Percentiles rank a stretch among this genome's conserved stretches.
These are phyloP conservation scores for Todiramphus saurophagus DNA, from an alignment of 2,113 vertebrate species.

Conservation along the genomic window DNA sequence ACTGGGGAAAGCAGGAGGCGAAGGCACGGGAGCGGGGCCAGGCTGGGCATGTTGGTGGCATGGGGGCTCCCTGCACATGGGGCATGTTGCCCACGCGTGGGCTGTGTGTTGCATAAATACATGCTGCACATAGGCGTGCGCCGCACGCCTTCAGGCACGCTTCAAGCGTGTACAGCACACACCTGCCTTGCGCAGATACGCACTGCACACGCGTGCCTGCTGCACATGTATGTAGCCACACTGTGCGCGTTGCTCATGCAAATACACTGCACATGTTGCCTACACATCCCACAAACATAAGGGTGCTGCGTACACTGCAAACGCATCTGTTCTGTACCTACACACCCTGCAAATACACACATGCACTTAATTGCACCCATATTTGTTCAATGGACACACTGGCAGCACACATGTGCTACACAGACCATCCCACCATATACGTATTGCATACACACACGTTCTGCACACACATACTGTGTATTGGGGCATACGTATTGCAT, in stretches of 20 bases:
- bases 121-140: no score
- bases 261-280: accelerated
- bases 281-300: accelerated
- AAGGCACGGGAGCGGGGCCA: accelerated
- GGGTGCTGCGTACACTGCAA: accelerated
- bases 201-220: accelerated
- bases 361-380: accelerated
- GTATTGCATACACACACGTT: accelerated
- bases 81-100: neutral
- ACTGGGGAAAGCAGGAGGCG: neutral
- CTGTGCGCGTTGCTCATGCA: neutral
- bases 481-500: accelerated
- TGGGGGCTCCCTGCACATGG: accelerated
- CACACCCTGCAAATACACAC: accelerated
- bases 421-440: accelerated
- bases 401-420: neutral
- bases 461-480: neutral
- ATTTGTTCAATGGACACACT: accelerated
- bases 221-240: accelerated
- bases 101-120: accelerated
- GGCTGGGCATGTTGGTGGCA: neutral
- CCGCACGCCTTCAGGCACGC: neutral
- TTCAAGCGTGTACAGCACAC: neutral
- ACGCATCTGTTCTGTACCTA: accelerated
- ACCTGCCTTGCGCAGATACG: accelerated